Base-by-base conservation (phyloP, 2,888 invertebrate species). In the Dolomedes plantarius region DNA sequence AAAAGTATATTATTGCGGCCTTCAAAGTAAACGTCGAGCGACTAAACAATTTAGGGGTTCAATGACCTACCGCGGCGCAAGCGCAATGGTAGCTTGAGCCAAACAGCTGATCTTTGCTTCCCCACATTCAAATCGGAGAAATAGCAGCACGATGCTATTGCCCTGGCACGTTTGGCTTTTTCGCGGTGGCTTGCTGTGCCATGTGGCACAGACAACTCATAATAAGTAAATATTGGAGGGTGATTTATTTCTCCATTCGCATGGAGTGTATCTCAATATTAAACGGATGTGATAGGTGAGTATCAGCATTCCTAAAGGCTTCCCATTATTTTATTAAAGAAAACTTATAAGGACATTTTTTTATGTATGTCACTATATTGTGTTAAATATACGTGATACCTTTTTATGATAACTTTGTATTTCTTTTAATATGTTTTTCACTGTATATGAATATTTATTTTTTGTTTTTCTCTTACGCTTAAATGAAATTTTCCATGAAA, bases 21-120 rank as follows among this genome's bases (percentile, higher is more conserved):
- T 85, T 83, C 73, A 50, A 31, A 65, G 65, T 39, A 71, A 77
- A 67, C 72, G 46, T 41, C 39, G 27, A 31, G 27, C 50, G 50
- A 67, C 65, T 41, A 5, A 74, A 68, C 77, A 73, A 77, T 68
- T 78, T 85, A 77, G 83, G 73, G 83, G 56, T 56, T 85, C 83
- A 78, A 50, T 78, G 83, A 85, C 74, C 83, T 72, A 65, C 27
- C 7, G 67, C 13, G 11, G 83, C 83, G 83, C 83, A 85, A 68
- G 83, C 83, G 83, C 72, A 2, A 6, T 69, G 50, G 23, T n/a
- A 19, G 11, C 32, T 67, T 36, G 71, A 71, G 72, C 67, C 56
- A 85, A 85, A 85, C 83, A 85, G 83, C 83, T 85, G 83, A 85
- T 85, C 77, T 56, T 83, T 41, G 50, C 76, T 36, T 75, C 82